These are phyloP conservation scores for Erynnis tages DNA, from an alignment of 2,888 invertebrate genomes.

Conservation along the genomic window DNA sequence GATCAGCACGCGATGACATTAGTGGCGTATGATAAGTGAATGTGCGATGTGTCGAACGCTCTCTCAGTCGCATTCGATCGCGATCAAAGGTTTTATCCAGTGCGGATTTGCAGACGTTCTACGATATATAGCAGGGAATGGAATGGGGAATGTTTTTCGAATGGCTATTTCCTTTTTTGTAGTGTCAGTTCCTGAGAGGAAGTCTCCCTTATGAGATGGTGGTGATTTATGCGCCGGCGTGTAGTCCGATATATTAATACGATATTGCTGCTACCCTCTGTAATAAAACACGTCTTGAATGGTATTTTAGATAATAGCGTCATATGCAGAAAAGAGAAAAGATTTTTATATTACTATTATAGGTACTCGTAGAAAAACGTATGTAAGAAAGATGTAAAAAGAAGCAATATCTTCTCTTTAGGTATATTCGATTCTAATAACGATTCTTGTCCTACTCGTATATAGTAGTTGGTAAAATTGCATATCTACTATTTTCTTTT, in stretches of 20 bases:
- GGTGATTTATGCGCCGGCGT: slow-evolving; percentile 59
- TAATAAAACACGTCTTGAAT: slow-evolving; percentile 4
- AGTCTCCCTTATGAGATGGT: slow-evolving; percentile 55
- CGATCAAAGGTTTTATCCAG: slow-evolving; percentile 64
- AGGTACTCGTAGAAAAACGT: too few relatives aligned
- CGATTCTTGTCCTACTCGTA: too few relatives aligned
- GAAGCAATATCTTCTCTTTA: too few relatives aligned
- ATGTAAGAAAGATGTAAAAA: too few relatives aligned
- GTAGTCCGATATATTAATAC: slow-evolving; percentile 31
- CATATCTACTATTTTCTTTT: too few relatives aligned
- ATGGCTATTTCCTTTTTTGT: slow-evolving; percentile 60
- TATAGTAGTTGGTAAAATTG: too few relatives aligned
- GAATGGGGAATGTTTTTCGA: slow-evolving; percentile 57
- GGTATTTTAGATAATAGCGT: too few relatives aligned
- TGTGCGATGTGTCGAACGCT: slow-evolving; percentile 62
- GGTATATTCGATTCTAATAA: too few relatives aligned
- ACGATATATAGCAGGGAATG: slow-evolving; percentile 48
- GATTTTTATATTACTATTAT: too few relatives aligned
- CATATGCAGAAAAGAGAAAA: too few relatives aligned
- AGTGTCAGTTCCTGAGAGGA: slow-evolving; percentile 57
- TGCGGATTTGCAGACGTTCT: slow-evolving; percentile 50
- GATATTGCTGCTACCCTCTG: slow-evolving; percentile 44
- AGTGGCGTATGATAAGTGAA: slow-evolving; percentile 61
- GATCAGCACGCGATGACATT: slow-evolving; percentile 34
- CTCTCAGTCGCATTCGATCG: slow-evolving; percentile 64